Conservation (phyloP, 1,140 invertebrate genomes). For the Heliconius congener region DNA sequence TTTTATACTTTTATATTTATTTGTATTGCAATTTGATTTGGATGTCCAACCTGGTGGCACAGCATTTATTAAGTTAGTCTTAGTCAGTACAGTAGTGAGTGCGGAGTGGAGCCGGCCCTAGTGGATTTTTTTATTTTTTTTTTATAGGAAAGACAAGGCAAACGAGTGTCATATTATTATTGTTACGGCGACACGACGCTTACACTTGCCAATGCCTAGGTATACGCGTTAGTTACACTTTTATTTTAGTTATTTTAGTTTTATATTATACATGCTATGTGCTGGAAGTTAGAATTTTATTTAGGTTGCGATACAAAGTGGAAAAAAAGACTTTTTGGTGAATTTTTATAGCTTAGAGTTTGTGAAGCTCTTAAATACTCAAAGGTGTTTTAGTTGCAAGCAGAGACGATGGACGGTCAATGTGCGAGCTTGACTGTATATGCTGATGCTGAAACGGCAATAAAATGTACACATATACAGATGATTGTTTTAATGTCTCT, state of each 20-base stretch:
- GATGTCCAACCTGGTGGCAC: not conserved
- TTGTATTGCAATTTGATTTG: not conserved
- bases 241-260: conserved; percentile 10
- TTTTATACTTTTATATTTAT: conserved; percentile 10
- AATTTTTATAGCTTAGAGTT: not conserved
- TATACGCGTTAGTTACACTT: conserved; percentile 39
- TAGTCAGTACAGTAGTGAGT: not conserved
- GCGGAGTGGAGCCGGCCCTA: not conserved
- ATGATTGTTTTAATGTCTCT: conserved; percentile 31
- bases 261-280: conserved; percentile 10
- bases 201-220: conserved; percentile 77
- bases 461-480: conserved; percentile 43
- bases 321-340: too few relatives aligned
- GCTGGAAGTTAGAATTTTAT: not conserved
- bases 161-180: conserved; percentile 66
- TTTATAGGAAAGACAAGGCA: too few relatives aligned
- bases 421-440: conserved; percentile 1
- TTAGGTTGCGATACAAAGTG: not conserved
- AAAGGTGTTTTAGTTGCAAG: not conserved
- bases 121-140: too few relatives aligned
- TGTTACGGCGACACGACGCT: conserved; percentile 46
- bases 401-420: not conserved
- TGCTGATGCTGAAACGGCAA: conserved; percentile 44
- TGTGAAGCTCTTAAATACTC: conserved; percentile 21
- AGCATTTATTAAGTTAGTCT: conserved; percentile 42